These are phyloP conservation scores for Mus spretus DNA, from an alignment of 2,797 vertebrate genomes.

Conservation along the genomic window DNA sequence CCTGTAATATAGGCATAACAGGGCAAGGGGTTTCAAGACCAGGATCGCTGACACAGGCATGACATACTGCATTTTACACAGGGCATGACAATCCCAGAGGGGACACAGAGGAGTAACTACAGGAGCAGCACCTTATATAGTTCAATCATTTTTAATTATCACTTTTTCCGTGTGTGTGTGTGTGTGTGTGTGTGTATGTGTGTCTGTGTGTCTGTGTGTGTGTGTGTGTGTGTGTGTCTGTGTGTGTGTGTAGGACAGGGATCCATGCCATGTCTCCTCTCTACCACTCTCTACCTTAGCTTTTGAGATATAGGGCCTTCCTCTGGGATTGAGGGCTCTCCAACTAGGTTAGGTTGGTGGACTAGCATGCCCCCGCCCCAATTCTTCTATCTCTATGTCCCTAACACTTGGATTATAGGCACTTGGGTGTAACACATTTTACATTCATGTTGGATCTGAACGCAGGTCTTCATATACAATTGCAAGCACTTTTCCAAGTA, in stretches of 20 bases:
- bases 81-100: neutral
- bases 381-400: neutral
- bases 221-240: neutral
- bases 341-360: neutral
- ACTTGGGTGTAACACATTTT: neutral
- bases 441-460: neutral
- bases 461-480: neutral
- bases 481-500: neutral
- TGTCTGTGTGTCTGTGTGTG: neutral
- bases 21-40: neutral
- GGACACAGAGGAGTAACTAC: neutral
- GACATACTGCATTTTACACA: neutral
- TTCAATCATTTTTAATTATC: neutral
- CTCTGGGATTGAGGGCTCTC: neutral
- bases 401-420: neutral
- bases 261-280: neutral
- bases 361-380: neutral
- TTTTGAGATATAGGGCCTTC: neutral
- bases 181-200: neutral
- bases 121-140: neutral
- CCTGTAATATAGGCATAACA: too few relatives aligned
- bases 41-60: too few relatives aligned
- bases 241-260: neutral
- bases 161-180: too few relatives aligned
- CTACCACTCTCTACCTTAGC: neutral